Evolutionary conservation across 2,888 invertebrate genomes (phyloP).

Genomic region (Synanthedon formicaeformis): DNA sequence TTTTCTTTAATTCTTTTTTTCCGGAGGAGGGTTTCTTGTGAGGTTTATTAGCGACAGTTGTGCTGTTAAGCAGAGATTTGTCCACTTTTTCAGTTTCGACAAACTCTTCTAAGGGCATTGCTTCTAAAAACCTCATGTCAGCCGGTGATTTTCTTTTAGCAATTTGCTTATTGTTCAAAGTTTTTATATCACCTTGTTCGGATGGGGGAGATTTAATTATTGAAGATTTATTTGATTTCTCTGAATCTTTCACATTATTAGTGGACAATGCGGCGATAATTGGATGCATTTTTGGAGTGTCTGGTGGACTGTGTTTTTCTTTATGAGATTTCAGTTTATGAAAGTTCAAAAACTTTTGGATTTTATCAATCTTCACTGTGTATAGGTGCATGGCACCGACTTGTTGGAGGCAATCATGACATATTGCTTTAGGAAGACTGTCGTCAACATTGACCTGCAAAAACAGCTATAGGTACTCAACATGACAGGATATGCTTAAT

Average conservation of each 20-base stretch:
- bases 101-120: slow-evolving; percentile 57
- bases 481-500: too few species aligned
- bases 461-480: not conserved
- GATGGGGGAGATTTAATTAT: slow-evolving; percentile 22
- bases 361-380: slow-evolving; percentile 56
- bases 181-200: slow-evolving; percentile 44
- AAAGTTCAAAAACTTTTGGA: slow-evolving; percentile 57
- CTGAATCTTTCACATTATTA: slow-evolving; percentile 20
- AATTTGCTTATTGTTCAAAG: slow-evolving; percentile 16
- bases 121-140: slow-evolving; percentile 50
- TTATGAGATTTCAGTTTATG: slow-evolving; percentile 40
- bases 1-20: slow-evolving; percentile 12
- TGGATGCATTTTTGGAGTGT: slow-evolving; percentile 15
- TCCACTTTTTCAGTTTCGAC: slow-evolving; percentile 46
- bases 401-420: slow-evolving; percentile 61
- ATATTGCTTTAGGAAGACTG: slow-evolving; percentile 59
- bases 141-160: slow-evolving; percentile 36
- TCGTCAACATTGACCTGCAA: slow-evolving; percentile 52
- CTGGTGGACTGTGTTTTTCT: slow-evolving; percentile 17
- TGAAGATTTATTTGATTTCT: slow-evolving; percentile 10
- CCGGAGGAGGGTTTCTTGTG: not conserved
- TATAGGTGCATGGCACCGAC: slow-evolving; percentile 47
- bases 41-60: slow-evolving; percentile 12
- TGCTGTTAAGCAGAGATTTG: slow-evolving; percentile 32
- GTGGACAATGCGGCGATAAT: slow-evolving; percentile 26